Conservation (phyloP, 2,888 invertebrate genomes). For the Synanthedon andrenaeformis region DNA sequence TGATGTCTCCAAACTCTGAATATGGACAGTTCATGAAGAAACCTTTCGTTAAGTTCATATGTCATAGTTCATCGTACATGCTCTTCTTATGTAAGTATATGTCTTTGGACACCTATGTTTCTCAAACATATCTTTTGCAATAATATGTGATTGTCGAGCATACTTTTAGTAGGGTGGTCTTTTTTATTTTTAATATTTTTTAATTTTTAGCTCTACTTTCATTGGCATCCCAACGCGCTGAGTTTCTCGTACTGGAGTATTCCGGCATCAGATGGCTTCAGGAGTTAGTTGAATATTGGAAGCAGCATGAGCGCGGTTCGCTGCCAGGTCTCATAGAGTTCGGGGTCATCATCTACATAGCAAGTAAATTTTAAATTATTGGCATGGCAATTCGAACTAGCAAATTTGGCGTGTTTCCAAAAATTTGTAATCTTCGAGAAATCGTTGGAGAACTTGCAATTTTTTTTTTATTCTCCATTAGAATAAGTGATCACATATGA, state of each 20-base stretch:
- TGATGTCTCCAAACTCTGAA: conserved; percentile 89
- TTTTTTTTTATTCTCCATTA: too few relatives aligned
- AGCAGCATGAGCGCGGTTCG: conserved; percentile 81
- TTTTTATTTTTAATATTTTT: background rate
- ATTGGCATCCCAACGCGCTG: conserved; percentile 92
- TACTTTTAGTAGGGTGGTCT: too few relatives aligned
- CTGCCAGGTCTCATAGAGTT: conserved; percentile 84
- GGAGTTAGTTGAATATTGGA: conserved; percentile 81
- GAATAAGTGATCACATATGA: too few relatives aligned
- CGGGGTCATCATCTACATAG: conserved; percentile 87
- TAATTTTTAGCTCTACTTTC: conserved; percentile 83
- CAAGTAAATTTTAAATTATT: conserved; percentile 75
- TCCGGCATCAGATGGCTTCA: conserved; percentile 83
- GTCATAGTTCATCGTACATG: conserved; percentile 95
- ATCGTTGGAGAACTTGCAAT: background rate
- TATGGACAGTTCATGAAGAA: conserved; percentile 94
- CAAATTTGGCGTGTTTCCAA: too few relatives aligned
- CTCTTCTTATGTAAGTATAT: conserved; percentile 89
- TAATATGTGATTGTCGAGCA: too few relatives aligned
- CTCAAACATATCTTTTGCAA: too few relatives aligned
- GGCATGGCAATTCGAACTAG: conserved; percentile 18
- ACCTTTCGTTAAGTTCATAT: conserved; percentile 98
- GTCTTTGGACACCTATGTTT: background rate
- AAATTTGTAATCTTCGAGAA: background rate
- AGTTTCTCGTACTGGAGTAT: conserved; percentile 83